These are phyloP conservation scores for Lophotriccus pileatus DNA, from an alignment of 2,797 vertebrate genomes.

Conservation along the genomic window DNA sequence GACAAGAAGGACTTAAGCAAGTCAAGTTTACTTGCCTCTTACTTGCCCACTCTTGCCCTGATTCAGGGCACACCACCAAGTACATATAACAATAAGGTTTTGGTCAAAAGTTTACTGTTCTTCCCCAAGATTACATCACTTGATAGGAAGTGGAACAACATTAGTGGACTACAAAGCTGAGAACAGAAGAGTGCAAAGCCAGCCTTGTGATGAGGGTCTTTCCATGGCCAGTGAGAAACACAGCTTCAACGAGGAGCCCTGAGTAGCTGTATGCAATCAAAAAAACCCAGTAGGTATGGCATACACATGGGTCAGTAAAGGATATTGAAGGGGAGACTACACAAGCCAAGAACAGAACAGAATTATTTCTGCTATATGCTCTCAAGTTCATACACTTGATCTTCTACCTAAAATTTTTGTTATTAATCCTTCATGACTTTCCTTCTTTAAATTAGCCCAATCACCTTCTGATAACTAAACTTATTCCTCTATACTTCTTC, in stretches of 20 bases:
- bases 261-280: background rate
- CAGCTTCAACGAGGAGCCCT: background rate
- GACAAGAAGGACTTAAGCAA: background rate
- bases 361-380: background rate
- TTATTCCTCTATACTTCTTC: background rate
- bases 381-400: background rate
- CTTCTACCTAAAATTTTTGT: background rate
- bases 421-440: background rate
- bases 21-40: background rate
- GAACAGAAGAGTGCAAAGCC: background rate
- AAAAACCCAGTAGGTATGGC: background rate
- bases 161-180: background rate
- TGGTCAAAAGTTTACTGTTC: background rate
- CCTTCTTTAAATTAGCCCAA: background rate
- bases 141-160: background rate
- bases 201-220: background rate
- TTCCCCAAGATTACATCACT: background rate
- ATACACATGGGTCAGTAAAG: background rate
- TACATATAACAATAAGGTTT: background rate
- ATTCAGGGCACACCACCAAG: background rate
- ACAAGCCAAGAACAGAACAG: background rate
- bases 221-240: background rate
- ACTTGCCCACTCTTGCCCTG: background rate
- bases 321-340: rapidly evolving
- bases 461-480: background rate